Base-by-base conservation (phyloP, 1,140 invertebrate genomes). In the Brachionus paranguensis region DNA sequence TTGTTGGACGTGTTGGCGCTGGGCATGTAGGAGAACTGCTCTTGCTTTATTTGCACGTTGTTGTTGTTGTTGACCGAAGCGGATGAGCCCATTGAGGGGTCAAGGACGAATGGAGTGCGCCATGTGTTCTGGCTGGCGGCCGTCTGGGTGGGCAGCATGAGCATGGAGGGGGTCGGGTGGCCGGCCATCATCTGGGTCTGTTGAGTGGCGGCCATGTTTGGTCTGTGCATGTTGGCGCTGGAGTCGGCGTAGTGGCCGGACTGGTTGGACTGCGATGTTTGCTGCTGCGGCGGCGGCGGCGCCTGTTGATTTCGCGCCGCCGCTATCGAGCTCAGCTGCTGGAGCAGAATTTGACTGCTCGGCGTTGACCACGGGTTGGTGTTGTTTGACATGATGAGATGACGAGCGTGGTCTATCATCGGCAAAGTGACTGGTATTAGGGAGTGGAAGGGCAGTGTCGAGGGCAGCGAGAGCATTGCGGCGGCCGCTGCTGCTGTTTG, bases 371-470 rank as follows among this genome's bases (percentile, higher is more conserved):
- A 20, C 20, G 78, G n/a, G 17, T 37, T 60, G 20, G 55, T 12
- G 17, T 45, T 60, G 50, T 43, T 79, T 43, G 78, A 68, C 78
- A 81, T 81, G 5, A 81, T 64, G 4, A 81, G n/a, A 37, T 81
- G 78, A 33, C 78, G 50, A 64, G 78, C 60, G 29, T 81, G 78
- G 64, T 81, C 78, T 27, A 81, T 81, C 78, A 81, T 68, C 1
- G 78, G 78, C 41, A 81, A 45, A 81, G 78, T 64, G 20, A 81
- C 78, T 20, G 78, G 78, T 64, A 81, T 81, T 12, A 81, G 53
- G 0, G 78, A 81, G 20, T 60, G 78, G 53, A 81, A 81, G n/a
- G 72, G 72, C 24, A 76, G 45, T 5, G 43, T 47, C 0, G 78
- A 81, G 8, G 78, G 78, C 4, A 81, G 43, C 2, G 78, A 81